Conservation (phyloP, 2,888 invertebrate species). For the Entomobrya proxima region DNA sequence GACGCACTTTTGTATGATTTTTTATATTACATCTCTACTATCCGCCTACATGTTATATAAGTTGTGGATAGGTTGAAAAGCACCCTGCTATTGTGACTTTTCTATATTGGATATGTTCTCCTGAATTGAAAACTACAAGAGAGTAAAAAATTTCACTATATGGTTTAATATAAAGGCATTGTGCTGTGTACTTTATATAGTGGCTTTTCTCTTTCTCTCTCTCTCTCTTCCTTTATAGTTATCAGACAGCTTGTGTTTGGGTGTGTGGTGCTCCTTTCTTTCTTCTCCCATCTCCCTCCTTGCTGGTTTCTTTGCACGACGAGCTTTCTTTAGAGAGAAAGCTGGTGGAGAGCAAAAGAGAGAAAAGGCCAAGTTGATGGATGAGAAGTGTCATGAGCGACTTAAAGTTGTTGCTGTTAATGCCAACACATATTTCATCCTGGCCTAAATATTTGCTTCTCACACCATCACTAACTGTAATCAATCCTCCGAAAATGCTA, state of each 20-base stretch:
- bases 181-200: background rate
- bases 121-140: background rate
- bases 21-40: too few species aligned
- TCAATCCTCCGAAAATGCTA: slow-evolving; percentile 67
- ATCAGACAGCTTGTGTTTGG: slow-evolving; percentile 12
- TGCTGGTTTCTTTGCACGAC: background rate
- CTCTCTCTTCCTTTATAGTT: background rate
- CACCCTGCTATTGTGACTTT: background rate
- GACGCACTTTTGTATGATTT: background rate
- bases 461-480: slow-evolving; percentile 70
- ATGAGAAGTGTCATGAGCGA: slow-evolving; percentile 73
- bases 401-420: slow-evolving; percentile 74
- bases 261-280: background rate
- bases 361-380: slow-evolving; percentile 70
- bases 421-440: slow-evolving; percentile 73
- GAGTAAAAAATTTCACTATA: background rate
- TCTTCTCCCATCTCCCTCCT: background rate
- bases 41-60: too few species aligned
- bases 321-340: slow-evolving; percentile 19
- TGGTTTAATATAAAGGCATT: background rate
- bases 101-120: background rate
- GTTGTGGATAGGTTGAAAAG: too few species aligned
- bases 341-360: slow-evolving; percentile 12
- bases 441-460: slow-evolving; percentile 74
- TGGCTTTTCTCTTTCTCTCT: slow-evolving; percentile 10